phyloP scores from a whole-genome alignment of 1,140 invertebrate genomes.

The Antheraea mylitta region DNA sequence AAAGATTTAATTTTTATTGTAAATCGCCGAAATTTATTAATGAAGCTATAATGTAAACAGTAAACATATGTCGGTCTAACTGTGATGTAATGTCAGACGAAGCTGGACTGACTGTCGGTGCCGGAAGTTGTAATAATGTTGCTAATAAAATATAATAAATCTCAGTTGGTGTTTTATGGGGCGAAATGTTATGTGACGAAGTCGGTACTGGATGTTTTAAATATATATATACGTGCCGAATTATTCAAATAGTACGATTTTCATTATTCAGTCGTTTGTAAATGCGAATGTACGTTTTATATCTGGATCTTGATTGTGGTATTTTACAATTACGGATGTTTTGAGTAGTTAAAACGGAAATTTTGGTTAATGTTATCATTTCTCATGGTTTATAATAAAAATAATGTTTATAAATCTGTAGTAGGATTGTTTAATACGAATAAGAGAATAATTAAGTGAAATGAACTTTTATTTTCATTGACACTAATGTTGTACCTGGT shows the following conservation, averaged over 20 bases:
- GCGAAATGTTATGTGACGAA: constrained; percentile 1
- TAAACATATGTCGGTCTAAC: neutral
- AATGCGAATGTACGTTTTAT: neutral
- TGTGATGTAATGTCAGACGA: constrained; percentile 17
- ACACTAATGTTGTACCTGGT: constrained; percentile 35
- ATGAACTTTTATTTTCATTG: neutral
- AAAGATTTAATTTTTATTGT: neutral
- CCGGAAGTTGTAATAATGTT: constrained; percentile 26
- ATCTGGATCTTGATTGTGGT: neutral
- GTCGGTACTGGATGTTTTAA: neutral
- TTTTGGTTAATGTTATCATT: no score
- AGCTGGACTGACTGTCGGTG: constrained; percentile 8
- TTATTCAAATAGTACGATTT: neutral
- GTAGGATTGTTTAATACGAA: neutral
- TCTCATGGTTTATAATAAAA: no score
- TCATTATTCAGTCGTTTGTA: neutral
- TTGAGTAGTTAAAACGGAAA: no score
- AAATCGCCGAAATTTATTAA: neutral
- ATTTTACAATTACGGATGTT: no score
- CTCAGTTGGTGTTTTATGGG: constrained; percentile 16
- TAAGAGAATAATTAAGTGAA: constrained; percentile 1
- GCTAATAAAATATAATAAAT: constrained; percentile 24
- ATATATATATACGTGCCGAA: neutral
- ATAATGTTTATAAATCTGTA: neutral
- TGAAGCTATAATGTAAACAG: neutral